A percentile compares a stretch with the other conserved stretches of the same genome.
Conservation (phyloP, 2,113 vertebrate genomes). For the Malurus elegans region DNA sequence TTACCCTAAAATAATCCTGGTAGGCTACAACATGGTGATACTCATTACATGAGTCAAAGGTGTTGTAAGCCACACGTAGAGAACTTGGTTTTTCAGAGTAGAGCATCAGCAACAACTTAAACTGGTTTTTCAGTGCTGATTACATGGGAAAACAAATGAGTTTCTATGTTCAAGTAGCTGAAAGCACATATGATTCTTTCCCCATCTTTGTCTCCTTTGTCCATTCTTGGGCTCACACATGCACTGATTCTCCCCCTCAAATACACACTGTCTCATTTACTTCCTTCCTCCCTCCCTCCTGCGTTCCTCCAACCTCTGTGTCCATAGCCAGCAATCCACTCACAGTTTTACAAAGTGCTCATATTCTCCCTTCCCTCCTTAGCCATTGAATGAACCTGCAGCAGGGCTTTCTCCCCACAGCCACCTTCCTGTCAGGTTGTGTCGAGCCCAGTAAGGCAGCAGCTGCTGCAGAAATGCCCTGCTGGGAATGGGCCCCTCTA, state of each 20-base stretch:
- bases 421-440: neutral
- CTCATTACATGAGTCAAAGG: neutral
- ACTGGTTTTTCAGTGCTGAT: neutral
- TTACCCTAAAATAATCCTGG: constrained; percentile 32
- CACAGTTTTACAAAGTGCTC: neutral
- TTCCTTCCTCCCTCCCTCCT: neutral
- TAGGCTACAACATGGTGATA: neutral
- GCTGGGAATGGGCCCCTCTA: neutral
- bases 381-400: neutral
- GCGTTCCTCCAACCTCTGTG: neutral
- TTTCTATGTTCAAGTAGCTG: neutral
- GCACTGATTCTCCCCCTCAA: neutral
- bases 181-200: neutral
- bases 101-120: neutral
- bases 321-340: neutral
- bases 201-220: neutral
- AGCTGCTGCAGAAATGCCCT: neutral
- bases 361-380: neutral
- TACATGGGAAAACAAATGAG: neutral
- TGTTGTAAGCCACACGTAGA: neutral
- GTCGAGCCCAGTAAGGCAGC: neutral
- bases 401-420: fast-evolving
- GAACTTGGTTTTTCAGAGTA: neutral
- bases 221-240: neutral
- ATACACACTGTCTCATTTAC: neutral